phyloP scores from a whole-genome alignment of 2,888 invertebrate genomes.

The Dorcus hopei region DNA sequence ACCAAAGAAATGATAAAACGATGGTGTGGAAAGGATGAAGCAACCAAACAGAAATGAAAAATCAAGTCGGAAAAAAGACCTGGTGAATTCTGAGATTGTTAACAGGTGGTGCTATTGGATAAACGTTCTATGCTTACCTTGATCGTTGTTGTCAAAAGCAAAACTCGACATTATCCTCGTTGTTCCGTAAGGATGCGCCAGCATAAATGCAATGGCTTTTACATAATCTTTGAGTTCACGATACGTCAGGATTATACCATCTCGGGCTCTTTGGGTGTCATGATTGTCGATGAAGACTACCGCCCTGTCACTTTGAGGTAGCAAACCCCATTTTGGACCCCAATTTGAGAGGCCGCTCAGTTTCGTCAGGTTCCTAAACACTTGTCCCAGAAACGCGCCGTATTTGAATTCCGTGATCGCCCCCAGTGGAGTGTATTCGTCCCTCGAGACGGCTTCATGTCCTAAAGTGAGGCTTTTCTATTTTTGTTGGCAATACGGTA shows the following conservation, averaged over 20 bases:
- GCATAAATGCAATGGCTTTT: slow-evolving; percentile 79
- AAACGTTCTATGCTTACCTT: neutral
- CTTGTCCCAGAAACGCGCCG: slow-evolving; percentile 55
- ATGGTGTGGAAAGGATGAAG: too few relatives aligned
- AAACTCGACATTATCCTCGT: slow-evolving; percentile 86
- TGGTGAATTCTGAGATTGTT: too few relatives aligned
- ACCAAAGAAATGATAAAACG: too few relatives aligned
- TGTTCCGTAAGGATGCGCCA: slow-evolving; percentile 79
- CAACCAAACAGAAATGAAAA: too few relatives aligned
- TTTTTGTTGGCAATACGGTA: slow-evolving; percentile 16
- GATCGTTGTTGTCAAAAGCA: slow-evolving; percentile 60
- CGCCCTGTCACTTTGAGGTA: slow-evolving; percentile 42
- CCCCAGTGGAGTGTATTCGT: slow-evolving; percentile 48
- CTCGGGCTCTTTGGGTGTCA: slow-evolving; percentile 63
- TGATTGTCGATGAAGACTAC: slow-evolving; percentile 62
- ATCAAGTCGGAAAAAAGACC: too few relatives aligned
- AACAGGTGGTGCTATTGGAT: too few relatives aligned
- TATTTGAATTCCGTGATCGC: slow-evolving; percentile 75
- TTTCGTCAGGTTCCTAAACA: slow-evolving; percentile 59
- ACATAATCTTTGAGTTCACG: slow-evolving; percentile 65
- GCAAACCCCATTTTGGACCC: slow-evolving; percentile 65
- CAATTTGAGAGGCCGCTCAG: slow-evolving; percentile 64
- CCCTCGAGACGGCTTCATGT: slow-evolving; percentile 45
- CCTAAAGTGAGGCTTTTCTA: too few relatives aligned
- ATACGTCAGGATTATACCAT: slow-evolving; percentile 60